Percentiles rank a stretch among this genome's conserved stretches.
Evolutionary conservation across 1,140 invertebrate genomes (phyloP).

Genomic region (Condylostylus longicornis): DNA sequence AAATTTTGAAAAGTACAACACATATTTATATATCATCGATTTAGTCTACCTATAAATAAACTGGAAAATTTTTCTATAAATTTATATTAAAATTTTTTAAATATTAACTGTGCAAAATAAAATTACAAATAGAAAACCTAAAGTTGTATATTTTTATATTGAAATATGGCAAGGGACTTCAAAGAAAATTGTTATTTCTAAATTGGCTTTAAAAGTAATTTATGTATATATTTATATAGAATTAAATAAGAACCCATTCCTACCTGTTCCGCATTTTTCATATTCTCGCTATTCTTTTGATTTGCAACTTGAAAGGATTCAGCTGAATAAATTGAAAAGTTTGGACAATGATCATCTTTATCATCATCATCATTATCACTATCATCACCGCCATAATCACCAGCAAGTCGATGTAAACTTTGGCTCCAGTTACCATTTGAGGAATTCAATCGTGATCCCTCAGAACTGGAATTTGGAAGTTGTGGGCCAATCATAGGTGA

Average conservation of each 20-base stretch:
- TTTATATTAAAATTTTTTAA: too few relatives aligned
- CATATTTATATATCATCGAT: too few relatives aligned
- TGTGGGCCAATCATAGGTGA: constrained; percentile 17
- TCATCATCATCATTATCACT: constrained; percentile 37
- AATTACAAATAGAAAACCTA: too few relatives aligned
- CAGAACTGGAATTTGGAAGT: too few relatives aligned
- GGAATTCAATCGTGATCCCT: constrained; percentile 19
- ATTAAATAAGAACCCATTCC: constrained; percentile 3
- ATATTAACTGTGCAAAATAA: too few relatives aligned
- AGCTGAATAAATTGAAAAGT: constrained; percentile 67
- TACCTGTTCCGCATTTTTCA: constrained; percentile 19
- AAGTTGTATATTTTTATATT: too few relatives aligned
- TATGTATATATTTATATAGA: background rate
- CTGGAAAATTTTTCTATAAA: too few relatives aligned
- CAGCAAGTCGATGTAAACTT: constrained; percentile 20
- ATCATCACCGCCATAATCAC: constrained; percentile 23
- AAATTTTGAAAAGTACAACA: too few relatives aligned
- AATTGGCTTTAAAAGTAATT: background rate
- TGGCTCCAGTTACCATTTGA: constrained; percentile 29
- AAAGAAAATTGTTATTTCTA: too few relatives aligned
- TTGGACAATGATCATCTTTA: constrained; percentile 59
- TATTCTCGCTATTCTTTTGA: constrained; percentile 30
- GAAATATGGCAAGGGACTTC: too few relatives aligned
- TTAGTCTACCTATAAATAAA: too few relatives aligned
- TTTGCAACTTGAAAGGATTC: constrained; percentile 60